Conservation (phyloP, 2,113 vertebrate species). For the Podiceps cristatus region DNA sequence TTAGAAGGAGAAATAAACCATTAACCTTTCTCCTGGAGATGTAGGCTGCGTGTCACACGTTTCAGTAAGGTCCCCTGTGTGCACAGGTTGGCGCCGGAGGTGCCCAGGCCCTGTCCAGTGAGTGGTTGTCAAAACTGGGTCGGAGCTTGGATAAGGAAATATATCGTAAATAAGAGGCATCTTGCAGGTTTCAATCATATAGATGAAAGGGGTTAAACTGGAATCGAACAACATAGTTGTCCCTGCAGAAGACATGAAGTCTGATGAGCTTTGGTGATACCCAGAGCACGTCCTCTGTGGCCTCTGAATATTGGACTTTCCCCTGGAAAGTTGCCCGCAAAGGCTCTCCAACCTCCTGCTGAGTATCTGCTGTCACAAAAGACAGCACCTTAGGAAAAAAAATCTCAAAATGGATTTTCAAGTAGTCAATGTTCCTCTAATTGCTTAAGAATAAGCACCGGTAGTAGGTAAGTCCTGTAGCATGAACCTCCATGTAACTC, state of each 20-base stretch:
- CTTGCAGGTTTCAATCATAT: not conserved
- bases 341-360: not conserved
- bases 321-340: not conserved
- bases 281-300: rapidly evolving
- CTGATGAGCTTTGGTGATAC: not conserved
- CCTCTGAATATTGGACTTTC: not conserved
- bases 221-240: not conserved
- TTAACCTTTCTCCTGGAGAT: not conserved
- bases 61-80: not conserved
- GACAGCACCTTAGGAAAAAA: not conserved
- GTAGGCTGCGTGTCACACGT: not conserved
- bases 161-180: not conserved
- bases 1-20: not conserved
- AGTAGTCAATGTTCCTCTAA: not conserved
- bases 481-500: not conserved
- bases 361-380: not conserved
- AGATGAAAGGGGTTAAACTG: not conserved
- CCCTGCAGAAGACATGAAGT: not conserved
- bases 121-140: not conserved
- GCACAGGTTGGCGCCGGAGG: not conserved
- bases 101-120: not conserved
- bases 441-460: not conserved
- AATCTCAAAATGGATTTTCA: not conserved
- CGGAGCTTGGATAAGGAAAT: not conserved
- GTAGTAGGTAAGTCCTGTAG: not conserved